A percentile compares a stretch with the other conserved stretches of the same genome.
Conservation (phyloP, 2,888 invertebrate genomes). For the Acanthopleura granulata region DNA sequence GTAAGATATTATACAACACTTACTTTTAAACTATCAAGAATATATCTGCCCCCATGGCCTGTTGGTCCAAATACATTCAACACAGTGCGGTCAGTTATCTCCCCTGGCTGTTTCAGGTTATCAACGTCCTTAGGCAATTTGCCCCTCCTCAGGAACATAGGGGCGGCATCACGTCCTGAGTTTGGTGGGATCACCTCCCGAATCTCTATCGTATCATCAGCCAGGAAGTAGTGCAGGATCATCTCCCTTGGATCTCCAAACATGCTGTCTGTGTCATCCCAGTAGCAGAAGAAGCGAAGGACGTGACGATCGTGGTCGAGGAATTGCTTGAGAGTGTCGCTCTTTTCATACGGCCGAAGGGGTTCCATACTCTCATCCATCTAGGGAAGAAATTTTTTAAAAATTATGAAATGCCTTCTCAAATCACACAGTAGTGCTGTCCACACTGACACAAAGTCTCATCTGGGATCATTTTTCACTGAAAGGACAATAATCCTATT, state of each 20-base stretch:
- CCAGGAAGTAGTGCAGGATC: conserved; percentile 86
- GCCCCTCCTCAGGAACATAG: conserved; percentile 81
- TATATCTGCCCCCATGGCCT: conserved; percentile 68
- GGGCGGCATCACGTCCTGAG: conserved; percentile 80
- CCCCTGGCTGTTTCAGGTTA: conserved; percentile 65
- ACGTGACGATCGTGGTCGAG: conserved; percentile 82
- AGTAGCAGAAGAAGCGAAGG: conserved; percentile 86
- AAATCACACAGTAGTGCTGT: too few relatives aligned
- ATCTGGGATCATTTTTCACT: too few relatives aligned
- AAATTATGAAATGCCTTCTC: too few relatives aligned
- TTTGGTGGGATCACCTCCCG: conserved; percentile 79
- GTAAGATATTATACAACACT: neutral
- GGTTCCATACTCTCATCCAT: conserved; percentile 69
- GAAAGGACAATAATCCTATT: too few relatives aligned
- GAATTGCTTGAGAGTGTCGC: conserved; percentile 81
- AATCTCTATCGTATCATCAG: conserved; percentile 91
- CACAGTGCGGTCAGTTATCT: conserved; percentile 67
- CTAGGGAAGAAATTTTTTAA: conserved; percentile 37
- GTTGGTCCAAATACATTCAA: conserved; percentile 70
- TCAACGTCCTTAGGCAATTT: conserved; percentile 81
- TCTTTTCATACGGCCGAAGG: conserved; percentile 68
- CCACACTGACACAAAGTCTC: too few relatives aligned
- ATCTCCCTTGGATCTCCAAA: conserved; percentile 84
- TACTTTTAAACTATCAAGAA: conserved; percentile 69
- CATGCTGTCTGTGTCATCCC: conserved; percentile 86